Base-by-base conservation (phyloP, 2,797 vertebrate species). In the Chanos chanos region DNA sequence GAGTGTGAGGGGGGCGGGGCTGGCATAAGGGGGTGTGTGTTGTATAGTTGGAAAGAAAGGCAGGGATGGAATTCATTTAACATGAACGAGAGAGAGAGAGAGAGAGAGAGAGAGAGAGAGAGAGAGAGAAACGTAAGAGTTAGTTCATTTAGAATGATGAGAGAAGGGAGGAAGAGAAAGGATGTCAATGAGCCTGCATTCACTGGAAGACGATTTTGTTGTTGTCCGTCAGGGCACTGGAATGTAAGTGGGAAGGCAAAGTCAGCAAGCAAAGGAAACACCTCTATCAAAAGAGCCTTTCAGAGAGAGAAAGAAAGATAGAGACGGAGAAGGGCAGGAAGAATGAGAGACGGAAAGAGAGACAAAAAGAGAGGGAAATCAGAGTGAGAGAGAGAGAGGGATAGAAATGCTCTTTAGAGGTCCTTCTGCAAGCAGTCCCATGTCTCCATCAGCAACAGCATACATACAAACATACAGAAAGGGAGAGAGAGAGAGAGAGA, bases 241-340 rank as follows among this genome's bases (percentile, higher is more conserved):
- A 71, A 75, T 64, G 21, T 67, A 71, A 47, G 67, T 50, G 66
- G 55, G 67, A 22, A 56, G 64, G 47, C 59, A 75, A 40, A 4
- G 15, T 7, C 25, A 22, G 47, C 5, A 4, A 44, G 75, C 48
- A 71, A 66, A 64, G 67, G 63, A 64, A 69, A 78, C 58, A 58
- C 50, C 52, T 75, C 85, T 86, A 86, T 80, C 80, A 81, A 86
- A 86, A 86, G 82, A 77, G 45, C 56, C 76, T 82, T 77, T 82
- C 73, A 79, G 57, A 71, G 64, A 7, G 45, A 40, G 36, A 19
- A 36, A 40, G 34, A 40, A 36, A 48, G 33, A 24, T 24, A 51
- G 16, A 16, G 34, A 9, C 25, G 19, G 27, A 3, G 15, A 15
- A 16, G 13, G 31, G 49, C 37, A 63, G 30, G 22, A 19, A 5